Percentiles rank a stretch among this genome's conserved stretches.
Conservation (phyloP, 2,113 vertebrate species). For the Zosterops hypoxanthus region DNA sequence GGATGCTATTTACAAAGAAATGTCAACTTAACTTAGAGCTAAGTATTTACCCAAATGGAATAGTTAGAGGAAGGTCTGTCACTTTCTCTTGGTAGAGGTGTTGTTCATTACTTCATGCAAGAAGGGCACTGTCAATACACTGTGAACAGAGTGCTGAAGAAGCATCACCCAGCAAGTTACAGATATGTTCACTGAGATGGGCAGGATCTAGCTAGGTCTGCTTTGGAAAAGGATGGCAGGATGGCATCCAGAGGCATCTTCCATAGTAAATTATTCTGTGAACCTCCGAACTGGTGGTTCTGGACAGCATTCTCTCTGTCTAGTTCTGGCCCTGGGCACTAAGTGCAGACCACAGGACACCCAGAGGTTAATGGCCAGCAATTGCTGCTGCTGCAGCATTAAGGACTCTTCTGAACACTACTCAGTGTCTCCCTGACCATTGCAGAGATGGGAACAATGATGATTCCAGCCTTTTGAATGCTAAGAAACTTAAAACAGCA, state of each 20-base stretch:
- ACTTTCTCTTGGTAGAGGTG: neutral
- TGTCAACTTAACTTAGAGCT: neutral
- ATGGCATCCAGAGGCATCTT: neutral
- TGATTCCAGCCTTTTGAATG: neutral
- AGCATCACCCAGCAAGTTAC: neutral
- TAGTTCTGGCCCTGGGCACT: neutral
- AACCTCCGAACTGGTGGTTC: neutral
- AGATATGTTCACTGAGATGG: neutral
- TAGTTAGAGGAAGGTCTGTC: neutral
- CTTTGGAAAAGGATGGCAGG: neutral
- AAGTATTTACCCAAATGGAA: neutral
- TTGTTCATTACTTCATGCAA: neutral
- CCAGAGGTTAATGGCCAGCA: neutral
- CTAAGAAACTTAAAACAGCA: neutral
- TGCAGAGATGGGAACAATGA: neutral
- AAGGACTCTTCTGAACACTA: neutral
- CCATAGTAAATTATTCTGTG: neutral
- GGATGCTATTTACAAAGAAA: neutral
- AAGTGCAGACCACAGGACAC: neutral
- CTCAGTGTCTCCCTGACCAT: neutral
- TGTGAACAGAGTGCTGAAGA: neutral
- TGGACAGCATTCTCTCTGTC: neutral
- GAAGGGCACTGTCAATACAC: neutral
- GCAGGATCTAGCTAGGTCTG: neutral
- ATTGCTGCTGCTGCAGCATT: neutral